Percentiles rank a stretch among this genome's conserved stretches.
Evolutionary conservation across 2,113 vertebrate genomes (phyloP).

Genomic region (Tachysurus fulvidraco): DNA sequence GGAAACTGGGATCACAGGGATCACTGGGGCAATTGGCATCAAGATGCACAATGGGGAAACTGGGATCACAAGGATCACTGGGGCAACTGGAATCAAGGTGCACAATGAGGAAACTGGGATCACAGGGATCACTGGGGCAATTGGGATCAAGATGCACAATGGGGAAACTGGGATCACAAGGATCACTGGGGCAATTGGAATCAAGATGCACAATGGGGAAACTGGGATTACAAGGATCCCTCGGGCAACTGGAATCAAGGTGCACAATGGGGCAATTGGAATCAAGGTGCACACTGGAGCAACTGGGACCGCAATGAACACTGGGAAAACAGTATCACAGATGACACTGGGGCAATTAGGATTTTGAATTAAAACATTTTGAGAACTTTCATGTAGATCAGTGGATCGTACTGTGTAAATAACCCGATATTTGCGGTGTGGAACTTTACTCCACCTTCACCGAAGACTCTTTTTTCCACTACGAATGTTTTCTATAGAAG

Average conservation of each 20-base stretch:
- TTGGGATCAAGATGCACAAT: background rate
- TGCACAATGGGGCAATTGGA: background rate
- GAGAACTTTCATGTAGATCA: background rate
- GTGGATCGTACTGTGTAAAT: background rate
- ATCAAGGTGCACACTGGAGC: background rate
- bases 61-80: background rate
- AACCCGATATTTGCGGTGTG: background rate
- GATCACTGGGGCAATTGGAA: background rate
- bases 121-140: background rate
- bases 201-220: background rate
- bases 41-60: background rate
- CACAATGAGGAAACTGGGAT: background rate
- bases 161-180: background rate
- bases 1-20: background rate
- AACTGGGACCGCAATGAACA: background rate
- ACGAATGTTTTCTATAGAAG: background rate
- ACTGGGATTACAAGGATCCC: background rate
- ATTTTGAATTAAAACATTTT: background rate
- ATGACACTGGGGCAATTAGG: background rate
- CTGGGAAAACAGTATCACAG: background rate
- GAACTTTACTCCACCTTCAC: background rate
- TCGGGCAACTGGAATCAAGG: background rate
- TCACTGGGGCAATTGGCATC: background rate
- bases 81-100: background rate
- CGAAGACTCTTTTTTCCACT: background rate